phyloP scores from a whole-genome alignment of 2,797 vertebrate genomes.

The Cygnus olor region DNA sequence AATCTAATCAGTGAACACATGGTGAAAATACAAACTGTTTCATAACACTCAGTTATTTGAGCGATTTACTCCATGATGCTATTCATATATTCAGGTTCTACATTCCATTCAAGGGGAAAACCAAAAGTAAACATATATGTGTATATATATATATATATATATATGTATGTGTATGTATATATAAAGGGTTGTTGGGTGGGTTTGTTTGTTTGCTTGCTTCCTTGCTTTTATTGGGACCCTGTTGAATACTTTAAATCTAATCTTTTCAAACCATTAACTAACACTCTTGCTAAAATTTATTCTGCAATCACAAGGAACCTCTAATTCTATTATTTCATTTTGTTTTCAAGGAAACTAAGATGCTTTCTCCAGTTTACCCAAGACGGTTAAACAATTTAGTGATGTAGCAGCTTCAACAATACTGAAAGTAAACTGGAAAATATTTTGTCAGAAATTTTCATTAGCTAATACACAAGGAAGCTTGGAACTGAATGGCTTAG shows the following conservation, averaged over 20 bases:
- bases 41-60: conserved; percentile 28
- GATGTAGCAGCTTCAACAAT: not conserved
- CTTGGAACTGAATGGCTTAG: not conserved
- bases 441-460: not conserved
- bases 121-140: not conserved
- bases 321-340: not conserved
- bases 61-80: not conserved
- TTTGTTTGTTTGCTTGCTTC: too few relatives aligned
- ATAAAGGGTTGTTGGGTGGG: too few relatives aligned
- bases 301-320: not conserved
- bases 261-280: not conserved
- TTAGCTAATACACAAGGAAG: not conserved
- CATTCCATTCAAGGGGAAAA: conserved; percentile 25
- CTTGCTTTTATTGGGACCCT: not conserved
- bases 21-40: not conserved
- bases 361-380: not conserved
- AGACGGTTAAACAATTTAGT: not conserved
- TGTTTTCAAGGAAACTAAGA: not conserved
- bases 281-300: not conserved
- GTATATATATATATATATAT: too few relatives aligned
- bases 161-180: too few relatives aligned
- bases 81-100: not conserved
- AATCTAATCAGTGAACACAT: conserved; percentile 48
- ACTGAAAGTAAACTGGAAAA: not conserved
- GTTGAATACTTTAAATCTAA: not conserved